Conservation (phyloP, 2,113 vertebrate genomes). For the Dicentrarchus labrax region DNA sequence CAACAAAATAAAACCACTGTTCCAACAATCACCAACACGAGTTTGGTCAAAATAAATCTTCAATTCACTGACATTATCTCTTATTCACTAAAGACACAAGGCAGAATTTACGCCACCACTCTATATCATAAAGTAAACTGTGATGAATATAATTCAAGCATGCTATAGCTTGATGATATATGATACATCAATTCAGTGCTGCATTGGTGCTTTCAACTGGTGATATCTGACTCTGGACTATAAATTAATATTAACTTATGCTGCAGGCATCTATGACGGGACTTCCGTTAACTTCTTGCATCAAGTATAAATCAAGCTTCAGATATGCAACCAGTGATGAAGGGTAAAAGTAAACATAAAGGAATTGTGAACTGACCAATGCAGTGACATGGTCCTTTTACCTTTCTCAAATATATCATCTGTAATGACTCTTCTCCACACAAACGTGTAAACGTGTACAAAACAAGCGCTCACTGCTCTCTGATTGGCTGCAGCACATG, state of each 20-base stretch:
- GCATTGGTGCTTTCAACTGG: neutral
- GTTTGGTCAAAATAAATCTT: no score
- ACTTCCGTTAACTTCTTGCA: neutral
- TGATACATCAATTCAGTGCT: neutral
- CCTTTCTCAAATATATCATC: constrained; percentile 15
- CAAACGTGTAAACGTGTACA: no score
- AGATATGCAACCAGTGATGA: neutral
- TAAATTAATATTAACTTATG: neutral
- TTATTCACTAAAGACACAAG: neutral
- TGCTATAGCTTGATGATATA: neutral
- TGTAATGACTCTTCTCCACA: constrained; percentile 3
- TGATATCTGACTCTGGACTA: neutral
- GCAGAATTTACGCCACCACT: neutral
- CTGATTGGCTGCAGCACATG: constrained; percentile 50
- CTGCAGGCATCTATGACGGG: neutral
- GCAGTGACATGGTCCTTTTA: neutral
- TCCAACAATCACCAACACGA: no score
- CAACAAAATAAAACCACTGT: no score
- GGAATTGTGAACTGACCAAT: neutral
- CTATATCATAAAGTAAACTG: constrained; percentile 15
- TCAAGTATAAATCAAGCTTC: neutral
- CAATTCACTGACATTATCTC: neutral
- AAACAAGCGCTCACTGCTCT: neutral
- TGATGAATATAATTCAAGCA: neutral
- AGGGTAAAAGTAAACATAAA: neutral